These are phyloP conservation scores for Garra rufa DNA, from an alignment of 2,113 vertebrate species.

Conservation along the genomic window DNA sequence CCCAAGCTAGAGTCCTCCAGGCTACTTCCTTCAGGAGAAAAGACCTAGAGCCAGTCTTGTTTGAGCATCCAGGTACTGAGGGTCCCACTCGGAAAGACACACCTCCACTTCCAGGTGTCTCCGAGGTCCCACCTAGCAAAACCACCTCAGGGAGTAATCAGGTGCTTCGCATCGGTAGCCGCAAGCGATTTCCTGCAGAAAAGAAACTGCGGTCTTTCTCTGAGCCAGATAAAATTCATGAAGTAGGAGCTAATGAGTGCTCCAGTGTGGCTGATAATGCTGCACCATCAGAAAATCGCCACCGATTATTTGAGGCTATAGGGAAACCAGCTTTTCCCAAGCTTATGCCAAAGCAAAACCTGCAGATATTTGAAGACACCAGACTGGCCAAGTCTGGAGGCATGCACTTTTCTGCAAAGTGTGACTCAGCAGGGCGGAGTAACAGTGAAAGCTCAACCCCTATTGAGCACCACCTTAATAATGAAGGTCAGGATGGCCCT, in stretches of 20 bases:
- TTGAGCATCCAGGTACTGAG: constrained; percentile 69
- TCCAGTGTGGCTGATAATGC: constrained; percentile 52
- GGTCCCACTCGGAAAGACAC: constrained; percentile 65
- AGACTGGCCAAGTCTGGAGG: constrained; percentile 47
- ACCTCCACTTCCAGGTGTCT: constrained; percentile 58
- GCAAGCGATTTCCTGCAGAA: constrained; percentile 86
- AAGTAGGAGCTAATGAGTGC: constrained; percentile 78
- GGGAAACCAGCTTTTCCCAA: constrained; percentile 68
- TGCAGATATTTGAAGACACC: constrained; percentile 59
- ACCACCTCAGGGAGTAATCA: constrained; percentile 65
- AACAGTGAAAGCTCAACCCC: constrained; percentile 57
- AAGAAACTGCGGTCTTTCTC: constrained; percentile 92
- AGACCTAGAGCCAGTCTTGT: constrained; percentile 83
- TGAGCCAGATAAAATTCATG: constrained; percentile 92
- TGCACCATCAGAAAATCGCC: constrained; percentile 78
- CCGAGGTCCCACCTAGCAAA: constrained; percentile 68
- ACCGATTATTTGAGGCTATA: constrained; percentile 81
- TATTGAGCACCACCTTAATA: constrained; percentile 33
- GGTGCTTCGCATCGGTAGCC: constrained; percentile 82
- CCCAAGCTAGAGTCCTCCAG: constrained; percentile 88
- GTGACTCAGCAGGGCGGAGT: constrained; percentile 61
- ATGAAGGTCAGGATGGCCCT: constrained; percentile 42
- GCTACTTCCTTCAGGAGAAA: constrained; percentile 89
- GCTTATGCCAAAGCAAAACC: constrained; percentile 57
- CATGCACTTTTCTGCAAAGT: constrained; percentile 52